Evolutionary conservation across 2,888 invertebrate species (phyloP).

Genomic region (Sesia apiformis): DNA sequence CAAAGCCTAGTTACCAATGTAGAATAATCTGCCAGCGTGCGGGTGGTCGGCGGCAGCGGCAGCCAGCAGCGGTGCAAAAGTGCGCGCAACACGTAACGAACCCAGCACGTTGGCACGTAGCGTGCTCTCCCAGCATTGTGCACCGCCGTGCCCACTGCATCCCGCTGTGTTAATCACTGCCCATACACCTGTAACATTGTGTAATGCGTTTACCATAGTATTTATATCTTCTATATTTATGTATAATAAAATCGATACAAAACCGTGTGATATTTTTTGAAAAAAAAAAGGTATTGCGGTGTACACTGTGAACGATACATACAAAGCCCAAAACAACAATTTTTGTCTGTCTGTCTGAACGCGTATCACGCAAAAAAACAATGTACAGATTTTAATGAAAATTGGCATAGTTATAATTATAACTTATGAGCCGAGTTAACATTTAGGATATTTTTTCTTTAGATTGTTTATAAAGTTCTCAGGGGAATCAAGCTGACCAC

Average conservation of each 20-base stretch:
- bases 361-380: no score
- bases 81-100: constrained; percentile 80
- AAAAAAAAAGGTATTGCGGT: no score
- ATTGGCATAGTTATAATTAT: no score
- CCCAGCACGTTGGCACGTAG: constrained; percentile 81
- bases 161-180: constrained; percentile 90
- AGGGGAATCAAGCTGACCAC: no score
- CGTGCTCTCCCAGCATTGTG: constrained; percentile 81
- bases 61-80: constrained; percentile 82
- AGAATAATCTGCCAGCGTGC: constrained; percentile 79
- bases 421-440: no score
- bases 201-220: not conserved
- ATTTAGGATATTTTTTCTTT: no score
- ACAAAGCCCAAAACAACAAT: no score
- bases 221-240: not conserved
- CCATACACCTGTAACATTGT: constrained; percentile 77
- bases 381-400: no score
- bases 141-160: constrained; percentile 82
- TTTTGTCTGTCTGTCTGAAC: no score
- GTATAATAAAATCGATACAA: not conserved
- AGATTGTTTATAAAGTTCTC: no score
- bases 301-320: no score
- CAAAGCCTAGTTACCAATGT: constrained; percentile 64
- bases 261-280: no score
- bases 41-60: constrained; percentile 62